Evolutionary conservation across 2,113 vertebrate genomes (phyloP).

Genomic region (Hydropotes inermis): DNA sequence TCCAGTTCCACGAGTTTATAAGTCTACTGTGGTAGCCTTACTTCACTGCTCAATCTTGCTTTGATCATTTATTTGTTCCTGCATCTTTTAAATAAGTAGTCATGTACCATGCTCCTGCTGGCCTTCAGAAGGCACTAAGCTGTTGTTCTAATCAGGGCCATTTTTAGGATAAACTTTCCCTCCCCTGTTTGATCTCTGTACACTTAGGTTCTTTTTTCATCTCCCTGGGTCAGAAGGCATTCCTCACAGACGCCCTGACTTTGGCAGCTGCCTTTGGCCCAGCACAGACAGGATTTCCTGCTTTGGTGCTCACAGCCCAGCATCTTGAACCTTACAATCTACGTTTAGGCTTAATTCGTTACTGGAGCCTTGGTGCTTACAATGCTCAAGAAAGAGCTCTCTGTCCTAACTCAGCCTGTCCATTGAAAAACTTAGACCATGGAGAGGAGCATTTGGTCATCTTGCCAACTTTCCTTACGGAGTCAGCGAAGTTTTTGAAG

Average conservation of each 20-base stretch:
- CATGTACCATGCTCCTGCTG: background rate
- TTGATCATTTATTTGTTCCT: background rate
- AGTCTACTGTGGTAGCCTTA: background rate
- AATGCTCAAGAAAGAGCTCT: background rate
- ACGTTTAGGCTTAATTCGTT: background rate
- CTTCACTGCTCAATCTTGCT: background rate
- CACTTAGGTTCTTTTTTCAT: background rate
- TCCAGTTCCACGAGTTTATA: background rate
- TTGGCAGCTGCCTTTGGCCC: background rate
- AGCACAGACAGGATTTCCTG: background rate
- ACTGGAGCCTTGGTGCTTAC: background rate
- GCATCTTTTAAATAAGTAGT: background rate
- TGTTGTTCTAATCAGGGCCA: background rate
- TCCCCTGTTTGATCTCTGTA: background rate
- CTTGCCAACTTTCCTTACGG: background rate
- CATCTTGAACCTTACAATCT: background rate
- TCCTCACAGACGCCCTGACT: background rate
- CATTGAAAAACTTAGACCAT: background rate
- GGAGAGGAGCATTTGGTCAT: background rate
- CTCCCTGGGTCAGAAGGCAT: background rate
- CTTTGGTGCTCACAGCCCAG: background rate
- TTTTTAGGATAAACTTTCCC: background rate
- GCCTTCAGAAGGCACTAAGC: background rate
- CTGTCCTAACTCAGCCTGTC: background rate
- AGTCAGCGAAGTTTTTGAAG: background rate